A percentile compares a stretch with the other conserved stretches of the same genome.
phyloP scores from a whole-genome alignment of 2,797 vertebrate species.

The Phataginus tetradactyla region DNA sequence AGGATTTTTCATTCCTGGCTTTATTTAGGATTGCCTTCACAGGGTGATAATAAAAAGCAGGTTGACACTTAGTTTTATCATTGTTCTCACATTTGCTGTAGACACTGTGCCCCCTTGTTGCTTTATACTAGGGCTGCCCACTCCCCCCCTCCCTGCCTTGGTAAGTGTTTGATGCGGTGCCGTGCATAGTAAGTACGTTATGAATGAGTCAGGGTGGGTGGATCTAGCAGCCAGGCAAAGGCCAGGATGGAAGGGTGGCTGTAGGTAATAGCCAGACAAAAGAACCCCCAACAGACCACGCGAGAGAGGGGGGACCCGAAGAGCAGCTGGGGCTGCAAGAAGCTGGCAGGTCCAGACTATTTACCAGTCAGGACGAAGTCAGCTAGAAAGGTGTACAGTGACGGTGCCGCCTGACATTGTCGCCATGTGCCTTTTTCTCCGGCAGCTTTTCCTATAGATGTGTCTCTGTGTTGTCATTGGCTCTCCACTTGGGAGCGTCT shows the following conservation, averaged over 20 bases:
- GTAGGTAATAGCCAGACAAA: not conserved
- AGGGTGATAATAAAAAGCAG: not conserved
- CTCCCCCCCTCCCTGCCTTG: not conserved
- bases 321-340: rapidly evolving
- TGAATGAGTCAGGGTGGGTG: not conserved
- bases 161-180: not conserved
- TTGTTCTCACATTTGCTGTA: not conserved
- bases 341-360: not conserved
- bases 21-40: not conserved
- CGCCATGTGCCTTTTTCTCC: not conserved
- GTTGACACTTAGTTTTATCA: not conserved
- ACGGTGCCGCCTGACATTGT: not conserved
- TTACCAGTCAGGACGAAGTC: not conserved
- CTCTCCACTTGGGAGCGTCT: not conserved
- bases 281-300: not conserved
- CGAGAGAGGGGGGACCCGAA: not conserved
- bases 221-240: not conserved
- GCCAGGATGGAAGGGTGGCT: not conserved
- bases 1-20: not conserved
- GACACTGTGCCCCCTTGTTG: not conserved
- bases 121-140: not conserved
- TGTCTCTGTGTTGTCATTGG: not conserved
- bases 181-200: not conserved
- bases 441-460: not conserved
- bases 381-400: not conserved